Conservation (phyloP, 2,888 invertebrate genomes). For the Chrysotoxum bicinctum region DNA sequence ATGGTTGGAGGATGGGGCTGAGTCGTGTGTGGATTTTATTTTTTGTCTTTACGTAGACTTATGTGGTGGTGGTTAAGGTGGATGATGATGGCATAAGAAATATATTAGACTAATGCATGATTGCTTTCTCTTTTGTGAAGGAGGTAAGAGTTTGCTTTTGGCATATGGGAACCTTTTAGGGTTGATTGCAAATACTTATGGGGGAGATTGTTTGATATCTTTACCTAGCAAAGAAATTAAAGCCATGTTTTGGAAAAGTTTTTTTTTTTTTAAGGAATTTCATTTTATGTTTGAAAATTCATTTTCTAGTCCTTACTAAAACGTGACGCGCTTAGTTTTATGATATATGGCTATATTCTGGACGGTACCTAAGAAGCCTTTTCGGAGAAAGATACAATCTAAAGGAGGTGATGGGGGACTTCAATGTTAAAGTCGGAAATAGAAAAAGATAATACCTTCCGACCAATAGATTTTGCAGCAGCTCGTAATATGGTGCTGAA, state of each 20-base stretch:
- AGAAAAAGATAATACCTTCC: too few relatives aligned
- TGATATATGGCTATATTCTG: too few relatives aligned
- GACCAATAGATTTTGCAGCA: too few relatives aligned
- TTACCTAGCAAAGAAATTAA: not conserved
- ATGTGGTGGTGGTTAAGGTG: slow-evolving; percentile 37
- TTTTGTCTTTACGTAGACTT: slow-evolving; percentile 34
- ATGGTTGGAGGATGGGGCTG: slow-evolving; percentile 2
- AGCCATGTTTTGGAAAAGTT: not conserved
- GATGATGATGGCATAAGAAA: slow-evolving; percentile 21
- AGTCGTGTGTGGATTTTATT: slow-evolving; percentile 59
- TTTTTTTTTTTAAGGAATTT: too few relatives aligned
- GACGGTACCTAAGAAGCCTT: too few relatives aligned
- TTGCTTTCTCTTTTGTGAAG: slow-evolving; percentile 45
- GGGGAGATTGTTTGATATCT: slow-evolving; percentile 7
- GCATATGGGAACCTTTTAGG: slow-evolving; percentile 62
- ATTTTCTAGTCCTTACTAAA: too few relatives aligned
- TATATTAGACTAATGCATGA: slow-evolving; percentile 68
- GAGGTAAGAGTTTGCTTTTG: slow-evolving; percentile 1
- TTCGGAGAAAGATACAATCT: too few relatives aligned
- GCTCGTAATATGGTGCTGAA: too few relatives aligned
- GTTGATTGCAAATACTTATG: slow-evolving; percentile 49
- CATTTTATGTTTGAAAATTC: too few relatives aligned
- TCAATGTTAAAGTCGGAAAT: too few relatives aligned
- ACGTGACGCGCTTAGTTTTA: too few relatives aligned
- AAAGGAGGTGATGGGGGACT: too few relatives aligned